These are phyloP conservation scores for Anarrhichthys ocellatus DNA, from an alignment of 2,113 vertebrate genomes.

Conservation along the genomic window DNA sequence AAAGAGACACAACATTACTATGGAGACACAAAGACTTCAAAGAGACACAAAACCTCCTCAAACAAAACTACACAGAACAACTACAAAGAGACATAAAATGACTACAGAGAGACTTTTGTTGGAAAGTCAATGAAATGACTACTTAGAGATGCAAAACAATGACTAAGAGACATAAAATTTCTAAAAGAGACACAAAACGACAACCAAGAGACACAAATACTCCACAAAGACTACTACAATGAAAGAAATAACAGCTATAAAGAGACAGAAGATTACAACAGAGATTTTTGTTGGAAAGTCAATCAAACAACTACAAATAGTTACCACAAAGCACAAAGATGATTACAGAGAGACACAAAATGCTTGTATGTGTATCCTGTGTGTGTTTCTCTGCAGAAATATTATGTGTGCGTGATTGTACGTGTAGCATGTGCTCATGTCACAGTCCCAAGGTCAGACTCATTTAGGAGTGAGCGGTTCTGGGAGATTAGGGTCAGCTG, in stretches of 20 bases:
- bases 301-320: not conserved
- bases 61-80: no score
- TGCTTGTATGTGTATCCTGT: not conserved
- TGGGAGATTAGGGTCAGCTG: conserved; percentile 63
- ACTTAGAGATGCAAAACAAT: not conserved
- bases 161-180: not conserved
- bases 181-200: not conserved
- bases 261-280: not conserved
- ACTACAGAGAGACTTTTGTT: not conserved
- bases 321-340: not conserved
- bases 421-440: conserved; percentile 10
- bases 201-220: not conserved
- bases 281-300: not conserved
- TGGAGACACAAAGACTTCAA: no score
- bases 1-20: not conserved
- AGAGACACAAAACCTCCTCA: not conserved
- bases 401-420: conserved; percentile 23
- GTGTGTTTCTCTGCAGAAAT: conserved; percentile 9
- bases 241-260: not conserved
- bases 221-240: no score
- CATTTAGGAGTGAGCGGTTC: conserved; percentile 56
- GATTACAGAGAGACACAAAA: not conserved
- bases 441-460: conserved; percentile 49
- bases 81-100: not conserved
- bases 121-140: not conserved